Evolutionary conservation across 1,140 invertebrate species (phyloP), one percentile per base, ranked within the genome.

Genomic region (Paralvinella palmiformis): DNA sequence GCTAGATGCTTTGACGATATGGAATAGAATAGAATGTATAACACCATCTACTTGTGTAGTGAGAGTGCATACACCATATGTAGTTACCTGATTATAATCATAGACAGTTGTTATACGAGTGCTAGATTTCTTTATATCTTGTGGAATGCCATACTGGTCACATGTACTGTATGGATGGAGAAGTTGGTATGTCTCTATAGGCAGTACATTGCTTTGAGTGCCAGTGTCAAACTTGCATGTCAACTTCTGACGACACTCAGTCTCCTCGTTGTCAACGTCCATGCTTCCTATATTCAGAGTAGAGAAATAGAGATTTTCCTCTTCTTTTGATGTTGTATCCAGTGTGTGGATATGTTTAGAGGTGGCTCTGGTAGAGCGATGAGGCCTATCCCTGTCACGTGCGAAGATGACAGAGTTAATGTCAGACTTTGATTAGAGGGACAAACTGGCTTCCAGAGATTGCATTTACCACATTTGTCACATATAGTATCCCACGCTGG

Each of bases 401-500:
- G n/a, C 31, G 7, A 10, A 6, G 5, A n/a, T 52, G 48, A 17
- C 48, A 27, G 1, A 2, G n/a, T 15, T 52, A 6, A 10, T 52
- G 22, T 52, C 48, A 20, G 48, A 27, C n/a, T 52, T n/a, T n/a
- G n/a, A n/a, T 22, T 52, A 3, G 32, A 22, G 24, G 22, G 7
- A 52, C 63, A 65, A 2, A 32, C 13, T 5, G 41, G 27, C 4
- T 33, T 20, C 3, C 35, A 65, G 58, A 32, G 58, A 36, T 63
- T 63, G 24, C n/a, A 29, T 29, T 37, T 36, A 22, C 35, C 27
- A 29, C 59, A 66, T 6, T 56, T 66, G 4, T 48, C 24, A 44
- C 59, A 63, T 24, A n/a, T 48, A 62, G 59, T 64, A 15, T 29
- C 22, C 17, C 27, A 59, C 24, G 32, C 58, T 37, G 58, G 58